A percentile compares a stretch with the other conserved stretches of the same genome.
These are phyloP conservation scores for Monodelphis domestica DNA, from an alignment of 2,797 vertebrate genomes.

Conservation along the genomic window DNA sequence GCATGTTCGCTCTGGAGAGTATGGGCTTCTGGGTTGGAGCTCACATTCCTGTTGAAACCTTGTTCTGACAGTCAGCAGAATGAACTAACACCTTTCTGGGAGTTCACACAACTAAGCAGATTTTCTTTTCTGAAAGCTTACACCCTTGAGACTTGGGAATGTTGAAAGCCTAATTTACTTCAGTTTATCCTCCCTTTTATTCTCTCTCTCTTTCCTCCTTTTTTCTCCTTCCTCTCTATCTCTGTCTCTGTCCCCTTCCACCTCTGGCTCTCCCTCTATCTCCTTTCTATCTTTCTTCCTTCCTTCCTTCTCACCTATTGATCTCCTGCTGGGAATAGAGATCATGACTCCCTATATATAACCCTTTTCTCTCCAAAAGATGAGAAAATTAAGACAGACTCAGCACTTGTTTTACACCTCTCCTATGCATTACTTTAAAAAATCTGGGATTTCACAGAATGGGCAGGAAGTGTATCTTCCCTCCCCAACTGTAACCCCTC, in stretches of 20 bases:
- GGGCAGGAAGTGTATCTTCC: background rate
- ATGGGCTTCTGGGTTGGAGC: background rate
- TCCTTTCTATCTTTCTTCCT: background rate
- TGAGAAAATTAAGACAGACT: background rate
- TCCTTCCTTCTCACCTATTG: background rate
- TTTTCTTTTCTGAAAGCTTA: constrained; percentile 32
- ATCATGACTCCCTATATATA: background rate
- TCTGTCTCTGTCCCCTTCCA: no score
- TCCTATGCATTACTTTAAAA: background rate
- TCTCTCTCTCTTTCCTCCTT: background rate
- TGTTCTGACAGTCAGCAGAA: background rate
- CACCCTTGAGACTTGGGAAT: background rate
- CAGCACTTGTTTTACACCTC: background rate
- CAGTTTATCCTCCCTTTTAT: background rate
- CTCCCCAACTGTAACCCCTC: background rate
- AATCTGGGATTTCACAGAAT: background rate
- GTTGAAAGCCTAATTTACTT: constrained; percentile 2
- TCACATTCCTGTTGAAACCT: background rate
- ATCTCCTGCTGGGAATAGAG: no score
- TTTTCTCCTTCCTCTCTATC: background rate
- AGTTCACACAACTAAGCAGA: background rate
- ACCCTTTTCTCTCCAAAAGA: background rate
- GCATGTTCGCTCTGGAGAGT: background rate
- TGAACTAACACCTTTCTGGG: constrained; percentile 10
- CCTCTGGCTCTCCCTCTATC: no score